phyloP scores from a whole-genome alignment of 2,888 invertebrate species.

The Scelioninae gen. 1 region DNA sequence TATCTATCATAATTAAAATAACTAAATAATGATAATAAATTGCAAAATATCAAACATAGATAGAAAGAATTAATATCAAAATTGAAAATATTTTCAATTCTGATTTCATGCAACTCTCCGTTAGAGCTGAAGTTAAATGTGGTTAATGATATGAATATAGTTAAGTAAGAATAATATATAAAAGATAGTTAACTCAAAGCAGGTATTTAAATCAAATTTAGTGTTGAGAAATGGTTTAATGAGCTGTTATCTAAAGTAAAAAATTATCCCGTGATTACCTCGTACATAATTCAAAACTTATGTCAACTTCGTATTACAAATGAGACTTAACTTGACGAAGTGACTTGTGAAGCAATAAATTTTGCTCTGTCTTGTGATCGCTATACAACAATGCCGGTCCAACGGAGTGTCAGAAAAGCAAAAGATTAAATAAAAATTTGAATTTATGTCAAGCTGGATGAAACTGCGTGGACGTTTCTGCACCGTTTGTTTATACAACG shows the following conservation, averaged over 20 bases:
- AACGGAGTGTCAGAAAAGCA: not conserved
- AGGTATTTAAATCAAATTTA: too few relatives aligned
- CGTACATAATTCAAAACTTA: conserved; percentile 8
- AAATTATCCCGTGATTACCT: conserved; percentile 22
- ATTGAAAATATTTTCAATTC: too few relatives aligned
- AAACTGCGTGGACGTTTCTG: not conserved
- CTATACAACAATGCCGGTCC: not conserved
- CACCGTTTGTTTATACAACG: conserved; percentile 28
- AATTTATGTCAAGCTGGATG: conserved; percentile 31
- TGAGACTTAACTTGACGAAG: not conserved
- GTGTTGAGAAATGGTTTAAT: conserved; percentile 1
- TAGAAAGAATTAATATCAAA: too few relatives aligned
- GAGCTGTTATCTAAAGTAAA: conserved; percentile 24
- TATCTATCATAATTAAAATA: too few relatives aligned
- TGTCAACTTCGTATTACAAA: conserved; percentile 11
- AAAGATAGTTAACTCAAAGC: too few relatives aligned
- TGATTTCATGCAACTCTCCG: too few relatives aligned
- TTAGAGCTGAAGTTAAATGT: too few relatives aligned
- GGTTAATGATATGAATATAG: too few relatives aligned
- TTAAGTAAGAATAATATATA: too few relatives aligned
- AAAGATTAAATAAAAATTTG: conserved; percentile 39
- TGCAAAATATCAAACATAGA: too few relatives aligned
- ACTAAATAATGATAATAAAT: too few relatives aligned
- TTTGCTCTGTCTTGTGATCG: conserved; percentile 7
- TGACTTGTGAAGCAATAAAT: not conserved